Conservation (phyloP, 2,888 invertebrate genomes). For the Parnassius apollo region DNA sequence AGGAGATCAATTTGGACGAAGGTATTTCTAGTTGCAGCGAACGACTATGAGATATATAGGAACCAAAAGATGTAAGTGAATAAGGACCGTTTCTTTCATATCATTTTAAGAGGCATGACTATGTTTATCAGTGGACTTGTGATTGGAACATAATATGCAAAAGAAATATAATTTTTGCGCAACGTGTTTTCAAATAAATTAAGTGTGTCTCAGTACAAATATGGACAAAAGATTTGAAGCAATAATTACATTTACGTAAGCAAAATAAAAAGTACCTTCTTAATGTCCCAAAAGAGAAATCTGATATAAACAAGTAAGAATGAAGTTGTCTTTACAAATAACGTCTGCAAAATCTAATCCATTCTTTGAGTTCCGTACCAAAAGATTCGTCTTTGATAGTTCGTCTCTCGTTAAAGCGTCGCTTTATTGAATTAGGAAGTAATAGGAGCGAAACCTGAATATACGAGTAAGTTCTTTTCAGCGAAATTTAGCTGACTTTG, state of each 20-base stretch:
- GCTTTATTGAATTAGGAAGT: conserved; percentile 20
- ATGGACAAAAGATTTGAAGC: conserved; percentile 26
- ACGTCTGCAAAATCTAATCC: conserved; percentile 47
- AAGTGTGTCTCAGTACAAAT: conserved; percentile 7
- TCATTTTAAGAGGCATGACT: too few species aligned
- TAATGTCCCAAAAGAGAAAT: conserved; percentile 48
- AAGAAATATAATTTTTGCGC: too few species aligned
- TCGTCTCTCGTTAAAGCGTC: conserved; percentile 21
- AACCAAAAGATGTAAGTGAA: too few species aligned
- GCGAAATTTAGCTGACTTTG: conserved; percentile 16
- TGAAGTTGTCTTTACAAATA: conserved; percentile 60
- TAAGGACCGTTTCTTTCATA: too few species aligned
- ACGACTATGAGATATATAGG: too few species aligned
- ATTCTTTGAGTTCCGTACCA: conserved; percentile 40
- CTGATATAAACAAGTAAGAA: conserved; percentile 54
- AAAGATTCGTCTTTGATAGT: conserved; percentile 19
- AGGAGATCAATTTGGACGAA: too few species aligned
- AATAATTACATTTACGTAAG: conserved; percentile 33
- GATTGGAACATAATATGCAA: too few species aligned
- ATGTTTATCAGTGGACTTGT: too few species aligned
- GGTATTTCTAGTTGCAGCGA: too few species aligned
- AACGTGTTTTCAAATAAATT: conserved; percentile 6
- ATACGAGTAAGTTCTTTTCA: conserved; percentile 7
- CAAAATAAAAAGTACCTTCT: conserved; percentile 41
- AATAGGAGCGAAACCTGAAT: conserved; percentile 5